Conservation (phyloP, 2,888 invertebrate species). For the Eulithis prunata region DNA sequence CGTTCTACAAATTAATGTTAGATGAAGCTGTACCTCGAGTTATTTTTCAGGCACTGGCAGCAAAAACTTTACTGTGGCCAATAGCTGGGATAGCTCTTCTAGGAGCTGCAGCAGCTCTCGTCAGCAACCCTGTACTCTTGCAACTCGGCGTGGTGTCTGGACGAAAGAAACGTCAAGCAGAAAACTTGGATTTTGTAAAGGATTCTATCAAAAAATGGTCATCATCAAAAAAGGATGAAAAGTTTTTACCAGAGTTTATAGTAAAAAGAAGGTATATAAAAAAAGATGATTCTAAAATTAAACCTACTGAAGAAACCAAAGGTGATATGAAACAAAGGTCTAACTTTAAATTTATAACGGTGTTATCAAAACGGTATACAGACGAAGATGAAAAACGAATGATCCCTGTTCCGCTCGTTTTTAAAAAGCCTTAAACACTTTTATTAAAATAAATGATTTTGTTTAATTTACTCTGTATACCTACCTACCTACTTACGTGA, state of each 20-base stretch:
- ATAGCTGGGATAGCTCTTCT: slow-evolving; percentile 92
- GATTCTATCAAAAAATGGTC: slow-evolving; percentile 43
- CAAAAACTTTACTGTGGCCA: slow-evolving; percentile 88
- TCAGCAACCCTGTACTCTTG: slow-evolving; percentile 90
- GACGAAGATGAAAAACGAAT: slow-evolving; percentile 52
- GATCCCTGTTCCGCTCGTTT: slow-evolving; percentile 62
- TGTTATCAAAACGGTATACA: slow-evolving; percentile 35
- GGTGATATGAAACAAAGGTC: slow-evolving; percentile 11
- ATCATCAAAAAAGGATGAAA: slow-evolving; percentile 19
- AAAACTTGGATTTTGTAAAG: slow-evolving; percentile 49
- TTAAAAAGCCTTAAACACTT: slow-evolving; percentile 45
- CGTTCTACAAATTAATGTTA: too few relatives aligned
- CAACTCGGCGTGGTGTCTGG: slow-evolving; percentile 91
- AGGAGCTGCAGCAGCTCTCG: slow-evolving; percentile 91
- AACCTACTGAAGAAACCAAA: not conserved
- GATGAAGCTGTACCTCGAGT: too few relatives aligned
- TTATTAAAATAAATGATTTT: not conserved
- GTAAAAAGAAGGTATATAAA: slow-evolving; percentile 40
- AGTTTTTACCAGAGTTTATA: slow-evolving; percentile 16
- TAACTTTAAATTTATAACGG: slow-evolving; percentile 14
- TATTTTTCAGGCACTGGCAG: slow-evolving; percentile 81
- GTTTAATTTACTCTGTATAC: not conserved
- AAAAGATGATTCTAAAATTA: slow-evolving; percentile 29
- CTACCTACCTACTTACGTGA: not conserved
- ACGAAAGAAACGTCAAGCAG: slow-evolving; percentile 77